Conservation (phyloP, 35 echinoderm and acorn worm species). For the Lytechinus pictus region DNA sequence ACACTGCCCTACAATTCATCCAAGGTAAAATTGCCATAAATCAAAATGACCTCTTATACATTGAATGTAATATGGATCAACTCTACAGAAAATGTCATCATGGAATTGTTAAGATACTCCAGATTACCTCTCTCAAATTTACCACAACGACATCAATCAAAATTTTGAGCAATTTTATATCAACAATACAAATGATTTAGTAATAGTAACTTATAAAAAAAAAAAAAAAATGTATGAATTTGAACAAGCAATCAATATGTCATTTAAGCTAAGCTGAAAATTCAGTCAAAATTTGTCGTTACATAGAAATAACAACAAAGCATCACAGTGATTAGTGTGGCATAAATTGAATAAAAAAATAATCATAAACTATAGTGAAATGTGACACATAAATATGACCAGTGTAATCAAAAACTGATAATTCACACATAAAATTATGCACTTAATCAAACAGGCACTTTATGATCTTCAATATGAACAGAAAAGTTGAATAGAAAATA, state of each 20-base stretch:
- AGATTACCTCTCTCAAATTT: too few species aligned
- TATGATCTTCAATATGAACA: background rate
- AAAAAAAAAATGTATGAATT: too few species aligned
- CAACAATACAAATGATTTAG: too few species aligned
- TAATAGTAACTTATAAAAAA: too few species aligned
- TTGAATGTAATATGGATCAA: too few species aligned
- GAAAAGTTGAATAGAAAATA: background rate
- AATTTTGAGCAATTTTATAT: too few species aligned
- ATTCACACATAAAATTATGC: background rate
- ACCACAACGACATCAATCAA: too few species aligned
- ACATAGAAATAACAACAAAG: background rate
- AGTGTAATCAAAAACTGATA: background rate
- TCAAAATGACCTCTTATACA: too few species aligned
- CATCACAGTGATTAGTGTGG: background rate
- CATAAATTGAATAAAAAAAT: background rate
- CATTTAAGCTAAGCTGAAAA: background rate
- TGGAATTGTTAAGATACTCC: too few species aligned
- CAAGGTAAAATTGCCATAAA: too few species aligned
- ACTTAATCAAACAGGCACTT: background rate
- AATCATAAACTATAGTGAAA: background rate
- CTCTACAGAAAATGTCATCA: too few species aligned
- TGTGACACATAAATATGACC: background rate
- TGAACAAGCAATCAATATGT: background rate
- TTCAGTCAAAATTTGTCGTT: background rate
- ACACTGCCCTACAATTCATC: too few species aligned